Base-by-base conservation (phyloP, 92 coral and sea anemone genomes). In the Phymanthus crucifer region DNA sequence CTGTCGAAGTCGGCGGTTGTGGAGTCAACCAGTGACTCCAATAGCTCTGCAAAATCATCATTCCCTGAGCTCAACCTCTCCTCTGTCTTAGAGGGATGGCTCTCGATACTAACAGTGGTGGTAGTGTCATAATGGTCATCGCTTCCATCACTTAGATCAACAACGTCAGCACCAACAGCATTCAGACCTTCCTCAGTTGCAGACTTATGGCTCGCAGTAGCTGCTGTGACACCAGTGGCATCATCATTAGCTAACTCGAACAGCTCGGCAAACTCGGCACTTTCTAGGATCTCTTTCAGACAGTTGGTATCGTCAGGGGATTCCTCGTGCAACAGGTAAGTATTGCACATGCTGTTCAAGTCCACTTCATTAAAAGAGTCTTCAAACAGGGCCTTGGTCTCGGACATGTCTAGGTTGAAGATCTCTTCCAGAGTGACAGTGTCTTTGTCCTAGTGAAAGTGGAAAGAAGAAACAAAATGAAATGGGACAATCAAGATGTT, bases 351-450 rank as follows among this genome's bases (percentile, higher is more conserved):
- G 17, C 34, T 47, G 27, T 77, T 57, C 14, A 61, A 19, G 74
- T 70, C 74, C 8, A 37, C 72, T 14, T 36, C 72, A 23, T 40
- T 34, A 48, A 57, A 77, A 37, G 72, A 70, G 45, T 32, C 81
- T n/a, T 61, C 40, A 18, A 77, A 34, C 29, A 77, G 34, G 31
- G 81, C 72, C 3, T 65, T 34, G 14, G 81, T 66, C 52, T 77
- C 81, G 46, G 43, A 23, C 38, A 40, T 37, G 33, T 77, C 81
- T 18, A 66, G 24, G 13, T 43, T 40, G 24, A 77, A 77, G 31
- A 77, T 33, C 31, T 77, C 72, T 24, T 77, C 72, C 33, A 77
- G 70, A 19, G 34, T 77, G n/a, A 58, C 72, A 14, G 54, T n/a
- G 11, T 56, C 71, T 21, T 11, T 21, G 4, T 58, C 58, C 81